Conservation (phyloP, 2,797 vertebrate genomes). For the Macropodus opercularis region DNA sequence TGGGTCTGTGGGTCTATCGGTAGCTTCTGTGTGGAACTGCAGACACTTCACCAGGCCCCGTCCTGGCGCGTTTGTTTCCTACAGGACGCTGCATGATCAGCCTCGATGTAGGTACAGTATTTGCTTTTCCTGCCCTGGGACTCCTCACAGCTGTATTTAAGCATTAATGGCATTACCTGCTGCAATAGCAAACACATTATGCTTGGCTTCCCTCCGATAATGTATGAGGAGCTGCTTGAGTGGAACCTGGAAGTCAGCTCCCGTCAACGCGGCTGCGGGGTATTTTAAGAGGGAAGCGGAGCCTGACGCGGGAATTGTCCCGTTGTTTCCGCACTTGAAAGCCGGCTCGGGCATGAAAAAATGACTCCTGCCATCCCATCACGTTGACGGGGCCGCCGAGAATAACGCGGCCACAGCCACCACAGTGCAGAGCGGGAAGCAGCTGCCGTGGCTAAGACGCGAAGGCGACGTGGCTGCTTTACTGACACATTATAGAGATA, state of each 20-base stretch:
- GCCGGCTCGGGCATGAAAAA: constrained; percentile 45
- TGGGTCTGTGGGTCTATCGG: no score
- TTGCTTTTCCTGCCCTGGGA: neutral
- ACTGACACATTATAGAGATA: constrained; percentile 29
- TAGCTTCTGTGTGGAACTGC: neutral
- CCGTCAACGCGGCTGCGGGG: constrained; percentile 53
- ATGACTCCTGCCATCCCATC: constrained; percentile 63
- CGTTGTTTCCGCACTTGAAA: constrained; percentile 63
- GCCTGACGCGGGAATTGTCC: constrained; percentile 59
- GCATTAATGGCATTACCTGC: constrained; percentile 12
- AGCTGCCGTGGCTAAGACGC: constrained; percentile 37
- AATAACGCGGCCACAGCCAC: constrained; percentile 19
- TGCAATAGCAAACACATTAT: constrained; percentile 22
- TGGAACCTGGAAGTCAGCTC: constrained; percentile 44
- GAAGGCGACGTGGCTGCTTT: constrained; percentile 14
- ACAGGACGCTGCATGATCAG: neutral
- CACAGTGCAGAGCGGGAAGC: constrained; percentile 38
- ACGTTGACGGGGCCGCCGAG: constrained; percentile 58
- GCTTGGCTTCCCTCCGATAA: constrained; percentile 17
- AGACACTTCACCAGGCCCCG: neutral
- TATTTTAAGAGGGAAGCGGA: constrained; percentile 59
- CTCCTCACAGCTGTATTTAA: constrained; percentile 10
- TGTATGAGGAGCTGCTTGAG: constrained; percentile 26
- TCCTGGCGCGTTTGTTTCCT: no score
- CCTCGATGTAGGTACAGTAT: neutral